phyloP scores from a whole-genome alignment of 2,113 vertebrate species.

The Podiceps cristatus region DNA sequence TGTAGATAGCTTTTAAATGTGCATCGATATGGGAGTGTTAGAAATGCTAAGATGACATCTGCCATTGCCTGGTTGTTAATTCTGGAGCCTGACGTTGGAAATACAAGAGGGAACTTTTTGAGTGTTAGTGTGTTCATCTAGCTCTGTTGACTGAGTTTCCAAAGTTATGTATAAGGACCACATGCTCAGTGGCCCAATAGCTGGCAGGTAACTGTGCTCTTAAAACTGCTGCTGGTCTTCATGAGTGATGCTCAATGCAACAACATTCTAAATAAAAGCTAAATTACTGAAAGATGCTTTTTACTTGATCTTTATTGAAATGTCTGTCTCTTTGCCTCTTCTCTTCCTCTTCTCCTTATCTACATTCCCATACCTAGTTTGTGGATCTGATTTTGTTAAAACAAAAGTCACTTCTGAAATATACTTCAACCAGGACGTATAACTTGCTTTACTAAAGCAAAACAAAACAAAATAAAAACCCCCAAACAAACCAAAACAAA shows the following conservation, averaged over 20 bases:
- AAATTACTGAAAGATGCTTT: background rate
- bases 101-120: background rate
- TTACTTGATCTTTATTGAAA: background rate
- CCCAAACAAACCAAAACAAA: background rate
- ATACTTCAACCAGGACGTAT: background rate
- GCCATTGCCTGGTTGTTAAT: background rate
- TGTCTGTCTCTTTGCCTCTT: background rate
- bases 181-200: background rate
- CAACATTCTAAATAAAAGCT: background rate
- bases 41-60: background rate
- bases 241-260: background rate
- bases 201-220: background rate
- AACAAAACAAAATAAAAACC: accelerated
- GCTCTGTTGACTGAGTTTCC: background rate
- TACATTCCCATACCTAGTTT: background rate
- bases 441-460: background rate
- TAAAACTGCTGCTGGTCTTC: background rate
- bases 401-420: background rate
- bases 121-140: background rate
- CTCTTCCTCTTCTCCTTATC: background rate
- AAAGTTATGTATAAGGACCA: background rate
- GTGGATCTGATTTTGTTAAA: background rate
- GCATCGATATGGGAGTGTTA: background rate
- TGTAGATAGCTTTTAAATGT: background rate
- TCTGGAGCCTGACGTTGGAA: background rate